Base-by-base conservation (phyloP, 2,113 vertebrate species). In the Engystomops pustulosus region DNA sequence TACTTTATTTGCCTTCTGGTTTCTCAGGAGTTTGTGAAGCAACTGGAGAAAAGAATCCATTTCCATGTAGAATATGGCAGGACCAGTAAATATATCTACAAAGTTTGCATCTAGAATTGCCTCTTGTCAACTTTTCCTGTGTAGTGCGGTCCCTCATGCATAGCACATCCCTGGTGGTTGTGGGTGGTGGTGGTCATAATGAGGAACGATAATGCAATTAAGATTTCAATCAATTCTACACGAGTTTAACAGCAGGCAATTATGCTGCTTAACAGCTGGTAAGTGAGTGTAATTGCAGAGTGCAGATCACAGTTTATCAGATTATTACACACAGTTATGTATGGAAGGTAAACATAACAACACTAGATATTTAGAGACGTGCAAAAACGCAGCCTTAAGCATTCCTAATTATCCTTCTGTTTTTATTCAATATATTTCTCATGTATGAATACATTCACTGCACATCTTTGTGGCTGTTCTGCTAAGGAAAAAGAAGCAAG, bases 1-100 rank as follows among this genome's bases (percentile, higher is more conserved):
- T 88, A 67, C 89, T 87, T 86, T 90, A 87, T 90, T 86, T 92
- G 32, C 36, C 60, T 44, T 67, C 15, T 85, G 85, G 38, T 6
- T 60, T 58, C 41, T 53, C 7, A 17, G 68, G 12, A 25, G 10
- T 44, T 3, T 53, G n/a, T 8, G 30, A 72, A 72, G n/a, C 36
- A 38, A 30, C 6, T 11, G 4, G 14, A 49, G 38, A 68, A 4
- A 17, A 51, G 18, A 53, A 79, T 60, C 53, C 51, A 58, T 38
- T 38, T 8, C 62, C 34, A 62, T 15, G 65, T 55, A 55, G 79
- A 41, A 53, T 53, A 36, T 72, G 47, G 23, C 71, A 58, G 47
- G 11, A 36, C 23, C 36, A 70, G 30, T 70, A 30, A 41, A 8
- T 34, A 44, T 32, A 72, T 81, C 62, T 36, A 20, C 65, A 83